Evolutionary conservation across 2,888 invertebrate genomes (phyloP).

Genomic region (Dysmachus trigonus): DNA sequence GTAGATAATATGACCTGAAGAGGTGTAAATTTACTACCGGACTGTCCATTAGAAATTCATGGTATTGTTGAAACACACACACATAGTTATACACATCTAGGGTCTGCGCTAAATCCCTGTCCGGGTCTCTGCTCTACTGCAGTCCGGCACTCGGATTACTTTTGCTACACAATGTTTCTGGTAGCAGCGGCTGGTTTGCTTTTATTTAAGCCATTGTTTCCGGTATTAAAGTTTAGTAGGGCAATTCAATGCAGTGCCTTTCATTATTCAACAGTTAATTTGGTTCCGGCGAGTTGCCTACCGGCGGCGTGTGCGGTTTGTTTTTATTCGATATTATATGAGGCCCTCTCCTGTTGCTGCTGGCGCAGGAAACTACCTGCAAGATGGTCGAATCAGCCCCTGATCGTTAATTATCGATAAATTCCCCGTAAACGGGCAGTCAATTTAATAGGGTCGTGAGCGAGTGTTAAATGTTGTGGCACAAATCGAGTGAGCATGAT

Average conservation of each 20-base stretch:
- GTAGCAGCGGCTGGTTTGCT: background rate
- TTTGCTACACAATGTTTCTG: constrained; percentile 4
- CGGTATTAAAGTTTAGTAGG: constrained; percentile 12
- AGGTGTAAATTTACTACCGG: constrained; percentile 10
- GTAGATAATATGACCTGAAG: background rate
- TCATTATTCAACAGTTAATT: constrained; percentile 33
- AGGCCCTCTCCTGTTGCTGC: background rate
- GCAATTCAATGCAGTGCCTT: constrained; percentile 15
- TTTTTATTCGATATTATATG: background rate
- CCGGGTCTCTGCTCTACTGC: background rate
- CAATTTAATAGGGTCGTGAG: background rate
- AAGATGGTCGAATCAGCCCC: background rate
- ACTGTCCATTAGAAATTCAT: constrained; percentile 8
- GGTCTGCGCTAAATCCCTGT: background rate
- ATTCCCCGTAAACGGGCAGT: background rate
- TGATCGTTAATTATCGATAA: background rate
- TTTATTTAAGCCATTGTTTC: constrained; percentile 5
- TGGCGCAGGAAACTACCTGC: background rate
- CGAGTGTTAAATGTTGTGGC: background rate
- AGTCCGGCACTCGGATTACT: background rate
- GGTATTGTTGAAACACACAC: background rate
- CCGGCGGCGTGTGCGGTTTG: background rate
- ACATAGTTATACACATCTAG: background rate
- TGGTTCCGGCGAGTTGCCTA: background rate
- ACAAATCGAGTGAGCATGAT: background rate